Evolutionary conservation across 1,140 invertebrate species (phyloP), one percentile per base, ranked within the genome.

Genomic region (Macrobrachium rosenbergii): DNA sequence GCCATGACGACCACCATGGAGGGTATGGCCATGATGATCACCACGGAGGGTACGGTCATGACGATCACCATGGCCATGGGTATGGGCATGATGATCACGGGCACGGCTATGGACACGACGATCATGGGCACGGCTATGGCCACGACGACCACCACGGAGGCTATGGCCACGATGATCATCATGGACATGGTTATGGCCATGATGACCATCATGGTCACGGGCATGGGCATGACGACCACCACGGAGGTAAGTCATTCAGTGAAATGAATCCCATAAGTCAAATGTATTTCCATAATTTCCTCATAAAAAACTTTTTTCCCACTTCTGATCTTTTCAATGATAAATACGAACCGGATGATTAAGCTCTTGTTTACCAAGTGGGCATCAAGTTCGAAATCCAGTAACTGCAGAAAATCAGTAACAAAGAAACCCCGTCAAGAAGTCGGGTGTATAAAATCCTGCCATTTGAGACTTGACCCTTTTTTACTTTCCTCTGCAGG

Each of bases 1-100:
- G 64, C 1, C 37, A 60, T 52, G 45, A 45, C 11, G 82, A 76
- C 21, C 12, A 79, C 21, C 83, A 62, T 45, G 58, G 73, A 6
- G 80, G 82, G 23, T 43, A 77, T 28, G 82, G 80, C 43, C 45
- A 83, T 28, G 28, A 58, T n/a, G 73, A 64, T 28, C 60, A 88
- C 8, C 58, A 63, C 2, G 80, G n/a, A 3, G 60, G 76, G 21
- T 59, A 84, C 52, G 82, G 80, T 2, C 73, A 87, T 58, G 77
- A 75, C n/a, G 67, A 75, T 17, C 62, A 84, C 17, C 37, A 72
- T 16, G 37, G 59, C 12, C 28, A 84, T 76, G 58, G 62, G 19
- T 75, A 84, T 37, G 58, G 62, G 52, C 76, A 84, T 37, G 69
- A 58, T 16, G 69, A 76, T 2, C 73, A 83, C 63, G 62, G 73